These are phyloP conservation scores for Dufourea novaeangliae DNA, from an alignment of 1,140 invertebrate species.

Conservation along the genomic window DNA sequence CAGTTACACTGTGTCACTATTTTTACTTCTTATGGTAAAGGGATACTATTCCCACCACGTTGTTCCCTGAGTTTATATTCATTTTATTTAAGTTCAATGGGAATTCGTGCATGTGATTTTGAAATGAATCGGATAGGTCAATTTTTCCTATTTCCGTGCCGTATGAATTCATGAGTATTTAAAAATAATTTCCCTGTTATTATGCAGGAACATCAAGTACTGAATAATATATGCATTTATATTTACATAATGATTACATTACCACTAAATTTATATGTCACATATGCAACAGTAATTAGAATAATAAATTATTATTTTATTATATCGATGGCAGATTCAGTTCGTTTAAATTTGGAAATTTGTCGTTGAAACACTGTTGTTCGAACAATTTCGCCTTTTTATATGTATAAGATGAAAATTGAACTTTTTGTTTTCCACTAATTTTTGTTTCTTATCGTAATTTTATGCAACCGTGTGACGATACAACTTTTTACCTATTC, in stretches of 20 bases:
- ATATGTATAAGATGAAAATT: not conserved
- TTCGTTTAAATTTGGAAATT: not conserved
- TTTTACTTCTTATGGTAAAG: not conserved
- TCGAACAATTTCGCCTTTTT: not conserved
- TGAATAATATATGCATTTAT: not conserved
- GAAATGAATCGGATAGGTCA: not conserved
- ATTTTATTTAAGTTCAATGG: too few species aligned
- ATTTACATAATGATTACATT: not conserved
- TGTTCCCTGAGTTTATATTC: too few species aligned
- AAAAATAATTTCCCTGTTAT: not conserved
- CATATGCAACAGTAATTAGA: not conserved
- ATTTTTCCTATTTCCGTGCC: not conserved
- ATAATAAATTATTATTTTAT: not conserved
- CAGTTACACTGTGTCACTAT: not conserved
- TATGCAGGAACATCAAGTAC: not conserved
- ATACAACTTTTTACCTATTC: not conserved
- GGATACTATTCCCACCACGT: not conserved
- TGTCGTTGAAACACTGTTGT: not conserved
- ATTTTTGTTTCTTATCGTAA: not conserved
- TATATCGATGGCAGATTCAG: not conserved
- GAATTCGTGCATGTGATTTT: not conserved
- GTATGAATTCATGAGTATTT: not conserved
- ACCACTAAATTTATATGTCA: not conserved
- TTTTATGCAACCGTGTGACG: not conserved
- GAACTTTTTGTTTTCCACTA: not conserved